phyloP scores from a whole-genome alignment of 2,113 vertebrate species.

The Crotophaga sulcirostris region DNA sequence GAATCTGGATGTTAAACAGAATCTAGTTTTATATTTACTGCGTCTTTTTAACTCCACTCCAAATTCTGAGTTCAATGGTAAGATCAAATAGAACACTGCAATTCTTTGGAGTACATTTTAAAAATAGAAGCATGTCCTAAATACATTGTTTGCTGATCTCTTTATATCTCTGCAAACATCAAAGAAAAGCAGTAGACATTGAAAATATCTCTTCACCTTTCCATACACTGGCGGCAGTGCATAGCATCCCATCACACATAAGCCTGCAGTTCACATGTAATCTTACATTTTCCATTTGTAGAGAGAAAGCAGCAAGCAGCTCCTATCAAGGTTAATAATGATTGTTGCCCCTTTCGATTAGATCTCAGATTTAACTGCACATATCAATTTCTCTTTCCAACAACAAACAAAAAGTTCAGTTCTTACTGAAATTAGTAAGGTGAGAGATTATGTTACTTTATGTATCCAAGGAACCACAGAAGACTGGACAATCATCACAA shows the following conservation, averaged over 20 bases:
- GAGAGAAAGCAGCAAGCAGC: background rate
- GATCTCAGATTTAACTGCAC: background rate
- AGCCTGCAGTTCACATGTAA: background rate
- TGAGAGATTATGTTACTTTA: background rate
- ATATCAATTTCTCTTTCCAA: background rate
- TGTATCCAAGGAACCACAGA: background rate
- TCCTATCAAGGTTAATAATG: background rate
- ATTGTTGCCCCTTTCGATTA: too few relatives aligned
- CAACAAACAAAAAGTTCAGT: background rate
- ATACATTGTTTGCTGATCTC: background rate
- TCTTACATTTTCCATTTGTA: background rate
- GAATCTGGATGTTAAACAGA: background rate
- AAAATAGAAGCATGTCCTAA: background rate
- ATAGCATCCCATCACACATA: background rate
- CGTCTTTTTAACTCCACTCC: background rate
- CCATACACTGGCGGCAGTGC: background rate
- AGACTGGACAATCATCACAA: background rate
- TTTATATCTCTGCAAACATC: background rate
- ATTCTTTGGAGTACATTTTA: background rate
- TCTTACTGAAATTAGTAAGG: background rate
- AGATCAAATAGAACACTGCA: background rate
- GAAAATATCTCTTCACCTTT: background rate
- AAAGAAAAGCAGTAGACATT: background rate
- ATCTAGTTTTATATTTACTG: background rate
- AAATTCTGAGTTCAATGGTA: background rate